Evolutionary conservation across 2,888 invertebrate genomes (phyloP).

Genomic region (Operophtera brumata): DNA sequence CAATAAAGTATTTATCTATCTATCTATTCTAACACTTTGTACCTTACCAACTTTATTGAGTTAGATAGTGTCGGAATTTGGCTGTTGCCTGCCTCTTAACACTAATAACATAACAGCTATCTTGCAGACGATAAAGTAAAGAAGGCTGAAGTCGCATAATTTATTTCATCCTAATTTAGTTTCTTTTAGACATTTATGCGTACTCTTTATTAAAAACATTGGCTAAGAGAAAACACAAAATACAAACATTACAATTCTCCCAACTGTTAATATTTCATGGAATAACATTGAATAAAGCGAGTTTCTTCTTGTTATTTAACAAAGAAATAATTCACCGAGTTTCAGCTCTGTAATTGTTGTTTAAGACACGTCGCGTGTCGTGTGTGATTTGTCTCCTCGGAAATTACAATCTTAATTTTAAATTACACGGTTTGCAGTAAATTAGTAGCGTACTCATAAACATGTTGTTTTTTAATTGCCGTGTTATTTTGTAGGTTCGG

Average conservation of each 20-base stretch:
- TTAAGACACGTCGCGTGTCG: constrained; percentile 1
- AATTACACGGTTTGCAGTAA: constrained; percentile 1
- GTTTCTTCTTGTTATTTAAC: not conserved
- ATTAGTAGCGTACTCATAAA: constrained; percentile 1
- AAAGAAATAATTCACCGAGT: constrained; percentile 11
- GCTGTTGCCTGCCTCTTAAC: no score
- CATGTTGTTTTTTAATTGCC: not conserved
- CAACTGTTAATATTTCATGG: not conserved
- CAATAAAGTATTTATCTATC: no score
- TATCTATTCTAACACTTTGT: no score
- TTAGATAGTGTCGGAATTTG: no score
- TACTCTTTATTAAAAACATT: not conserved
- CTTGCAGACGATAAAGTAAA: no score
- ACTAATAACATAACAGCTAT: no score
- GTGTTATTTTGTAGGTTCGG: no score
- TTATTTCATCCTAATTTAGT: no score
- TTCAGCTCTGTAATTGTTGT: constrained; percentile 2
- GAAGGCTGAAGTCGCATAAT: no score
- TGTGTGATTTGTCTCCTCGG: not conserved
- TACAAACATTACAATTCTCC: not conserved
- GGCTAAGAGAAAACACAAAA: not conserved
- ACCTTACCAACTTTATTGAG: no score
- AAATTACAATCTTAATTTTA: constrained; percentile 6
- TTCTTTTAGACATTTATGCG: no score
- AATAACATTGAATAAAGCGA: not conserved